Evolutionary conservation across 2,888 invertebrate genomes (phyloP).

Genomic region (Trachelus stipa): DNA sequence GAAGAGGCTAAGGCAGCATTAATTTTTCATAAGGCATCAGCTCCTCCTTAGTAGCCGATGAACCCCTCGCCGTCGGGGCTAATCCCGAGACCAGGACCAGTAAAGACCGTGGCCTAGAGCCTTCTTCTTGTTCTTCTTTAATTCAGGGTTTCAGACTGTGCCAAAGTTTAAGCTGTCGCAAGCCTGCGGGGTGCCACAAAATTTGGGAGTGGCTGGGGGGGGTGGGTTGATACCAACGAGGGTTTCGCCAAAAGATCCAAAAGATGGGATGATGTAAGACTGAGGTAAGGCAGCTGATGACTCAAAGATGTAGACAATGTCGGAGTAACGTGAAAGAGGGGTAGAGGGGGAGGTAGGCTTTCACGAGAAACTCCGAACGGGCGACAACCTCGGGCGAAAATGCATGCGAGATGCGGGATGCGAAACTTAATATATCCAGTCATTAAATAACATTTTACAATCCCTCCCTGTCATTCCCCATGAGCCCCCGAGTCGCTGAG

Average conservation of each 20-base stretch:
- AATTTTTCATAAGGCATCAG: constrained; percentile 5
- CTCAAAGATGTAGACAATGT: neutral
- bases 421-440: constrained; percentile 26
- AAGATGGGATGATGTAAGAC: neutral
- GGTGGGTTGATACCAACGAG: neutral
- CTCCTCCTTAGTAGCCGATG: neutral
- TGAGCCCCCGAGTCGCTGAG: constrained; percentile 10
- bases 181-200: neutral
- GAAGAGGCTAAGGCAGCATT: neutral
- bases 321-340: neutral
- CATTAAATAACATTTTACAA: constrained; percentile 45
- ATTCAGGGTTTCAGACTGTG: neutral
- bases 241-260: neutral
- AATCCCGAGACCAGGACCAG: neutral
- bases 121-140: neutral
- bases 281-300: neutral
- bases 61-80: neutral
- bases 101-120: too few species aligned
- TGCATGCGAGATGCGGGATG: constrained; percentile 9
- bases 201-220: neutral
- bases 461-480: neutral
- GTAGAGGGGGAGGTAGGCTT: neutral
- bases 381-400: constrained; percentile 27
- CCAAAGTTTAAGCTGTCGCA: constrained; percentile 16
- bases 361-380: neutral